phyloP scores from a whole-genome alignment of 1,140 invertebrate genomes.

The Trichogramma pretiosum region DNA sequence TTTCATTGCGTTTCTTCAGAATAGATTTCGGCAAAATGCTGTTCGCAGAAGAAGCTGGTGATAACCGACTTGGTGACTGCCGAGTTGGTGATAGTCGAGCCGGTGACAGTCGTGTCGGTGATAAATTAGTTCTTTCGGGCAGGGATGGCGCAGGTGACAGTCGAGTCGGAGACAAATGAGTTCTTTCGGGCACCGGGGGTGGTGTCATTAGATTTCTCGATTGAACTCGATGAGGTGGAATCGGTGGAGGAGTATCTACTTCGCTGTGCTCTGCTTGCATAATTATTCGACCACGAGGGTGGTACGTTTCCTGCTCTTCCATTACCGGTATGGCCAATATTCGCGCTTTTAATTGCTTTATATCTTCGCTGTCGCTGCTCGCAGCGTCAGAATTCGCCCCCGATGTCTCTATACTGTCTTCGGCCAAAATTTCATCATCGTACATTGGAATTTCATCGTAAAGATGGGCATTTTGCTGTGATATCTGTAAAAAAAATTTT shows the following conservation, averaged over 20 bases:
- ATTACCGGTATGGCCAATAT: conserved; percentile 40
- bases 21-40: conserved; percentile 67
- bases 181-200: conserved; percentile 7
- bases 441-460: conserved; percentile 29
- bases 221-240: conserved; percentile 12
- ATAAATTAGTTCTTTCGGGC: conserved; percentile 8
- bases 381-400: conserved; percentile 44
- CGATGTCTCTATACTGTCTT: conserved; percentile 28
- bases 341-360: conserved; percentile 47
- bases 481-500: no score
- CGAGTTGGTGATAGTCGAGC: no score
- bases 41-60: conserved; percentile 50
- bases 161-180: conserved; percentile 4
- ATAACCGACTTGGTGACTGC: conserved; percentile 16
- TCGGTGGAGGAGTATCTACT: conserved; percentile 3
- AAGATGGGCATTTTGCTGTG: no score
- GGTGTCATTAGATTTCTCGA: conserved; percentile 14
- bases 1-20: conserved; percentile 49
- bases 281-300: conserved; percentile 46
- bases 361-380: conserved; percentile 41
- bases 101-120: conserved; percentile 29
- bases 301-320: conserved; percentile 61
- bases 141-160: conserved; percentile 34
- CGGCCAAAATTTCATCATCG: conserved; percentile 18
- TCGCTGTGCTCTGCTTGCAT: conserved; percentile 22